Evolutionary conservation across 2,113 vertebrate species (phyloP), one percentile per base, ranked within the genome.

Genomic region (Semnopithecus entellus): DNA sequence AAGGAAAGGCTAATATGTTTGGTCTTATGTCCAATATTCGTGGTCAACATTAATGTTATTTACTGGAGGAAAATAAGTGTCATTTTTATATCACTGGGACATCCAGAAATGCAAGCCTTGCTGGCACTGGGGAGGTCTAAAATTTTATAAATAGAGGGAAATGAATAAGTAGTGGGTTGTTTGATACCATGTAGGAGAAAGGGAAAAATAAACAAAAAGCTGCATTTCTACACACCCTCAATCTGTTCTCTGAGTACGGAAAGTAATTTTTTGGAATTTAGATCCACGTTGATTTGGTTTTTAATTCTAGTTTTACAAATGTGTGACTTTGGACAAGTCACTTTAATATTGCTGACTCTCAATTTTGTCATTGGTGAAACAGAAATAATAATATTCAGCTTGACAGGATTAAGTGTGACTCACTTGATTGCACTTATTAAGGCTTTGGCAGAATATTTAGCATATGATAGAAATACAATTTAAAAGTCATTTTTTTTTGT

Each of bases 1-100:
- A 92, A 92, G 52, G 85, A 76, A 76, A 96, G 52, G 55, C 32
- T 40, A 8, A 66, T 91, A 48, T 40, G 8, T 79, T 96, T 86
- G n/a, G 18, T 38, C 61, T 95, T 40, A 43, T 84, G 17, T 48
- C n/a, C 18, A 16, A 20, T 80, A 93, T 75, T 38, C n/a, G 75
- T 91, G 55, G 20, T 82, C 52, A 95, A 70, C 9, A 83, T 23
- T 84, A 88, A 72, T 88, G 66, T 45, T 66, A 92, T 85, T 96
- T 81, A 76, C 52, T 86, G 48, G 72, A 79, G 64, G 72, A 79
- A 45, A 73, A 68, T 73, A 78, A 52, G 75, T 72, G 88, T 96
- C 8, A 45, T 92, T 94, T 96, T 76, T 38, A 27, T 64, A 11
- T 92, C 22, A 81, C 20, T 61, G 81, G 38, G 30, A 38, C 35